A percentile compares a stretch with the other conserved stretches of the same genome.
phyloP scores from a whole-genome alignment of 2,888 invertebrate species.

The Chrysodeixis includens region DNA sequence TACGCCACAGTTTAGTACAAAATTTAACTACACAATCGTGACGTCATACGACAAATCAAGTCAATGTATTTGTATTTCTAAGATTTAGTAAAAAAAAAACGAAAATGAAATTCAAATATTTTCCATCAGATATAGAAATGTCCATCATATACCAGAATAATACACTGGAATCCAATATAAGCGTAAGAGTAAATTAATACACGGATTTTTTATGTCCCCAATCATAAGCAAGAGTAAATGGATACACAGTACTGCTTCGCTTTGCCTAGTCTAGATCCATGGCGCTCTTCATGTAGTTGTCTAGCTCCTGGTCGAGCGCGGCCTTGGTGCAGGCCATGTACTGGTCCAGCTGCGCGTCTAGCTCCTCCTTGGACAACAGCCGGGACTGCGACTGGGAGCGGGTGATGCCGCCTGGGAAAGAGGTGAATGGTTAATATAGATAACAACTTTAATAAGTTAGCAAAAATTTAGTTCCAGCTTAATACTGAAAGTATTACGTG shows the following conservation, averaged over 20 bases:
- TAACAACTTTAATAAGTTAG: background rate
- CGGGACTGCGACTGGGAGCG: constrained; percentile 58
- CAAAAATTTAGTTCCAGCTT: too few relatives aligned
- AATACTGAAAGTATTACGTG: too few relatives aligned
- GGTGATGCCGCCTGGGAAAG: constrained; percentile 63
- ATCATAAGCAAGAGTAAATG: constrained; percentile 15
- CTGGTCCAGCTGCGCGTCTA: constrained; percentile 92
- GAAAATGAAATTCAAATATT: too few relatives aligned
- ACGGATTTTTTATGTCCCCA: too few relatives aligned
- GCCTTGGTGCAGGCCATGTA: constrained; percentile 92
- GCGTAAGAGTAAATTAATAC: constrained; percentile 30
- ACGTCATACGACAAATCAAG: too few relatives aligned
- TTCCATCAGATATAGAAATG: too few relatives aligned
- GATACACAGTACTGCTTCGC: constrained; percentile 26
- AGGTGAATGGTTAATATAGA: too few relatives aligned
- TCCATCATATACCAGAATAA: background rate
- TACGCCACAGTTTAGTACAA: too few relatives aligned
- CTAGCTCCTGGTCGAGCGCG: constrained; percentile 88
- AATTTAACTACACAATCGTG: too few relatives aligned
- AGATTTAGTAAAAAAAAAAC: too few relatives aligned
- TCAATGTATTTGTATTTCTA: too few relatives aligned
- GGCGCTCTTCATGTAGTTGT: constrained; percentile 84
- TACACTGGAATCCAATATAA: background rate
- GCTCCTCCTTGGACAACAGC: constrained; percentile 88
- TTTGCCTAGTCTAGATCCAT: constrained; percentile 61